Base-by-base conservation (phyloP, 2,888 invertebrate genomes). In the Taenaris catops region DNA sequence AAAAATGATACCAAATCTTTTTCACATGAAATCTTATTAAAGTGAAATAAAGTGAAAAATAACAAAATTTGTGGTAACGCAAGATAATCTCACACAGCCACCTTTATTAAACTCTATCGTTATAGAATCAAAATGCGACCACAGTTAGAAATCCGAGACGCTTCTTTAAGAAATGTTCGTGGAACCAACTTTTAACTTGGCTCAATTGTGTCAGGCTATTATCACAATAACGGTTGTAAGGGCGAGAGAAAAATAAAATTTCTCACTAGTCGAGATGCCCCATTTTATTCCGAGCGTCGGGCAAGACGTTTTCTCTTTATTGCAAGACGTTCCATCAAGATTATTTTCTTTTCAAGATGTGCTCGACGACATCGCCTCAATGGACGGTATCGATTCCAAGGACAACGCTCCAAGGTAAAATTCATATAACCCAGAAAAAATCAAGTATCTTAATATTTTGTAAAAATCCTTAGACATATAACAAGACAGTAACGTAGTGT, bases 251-350 rank as follows among this genome's bases (percentile, higher is more conserved):
- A 66, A 70, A 70, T 66, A 68, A 68, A 65, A 59, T 63, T 70
- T 67, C 29, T 34, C 26, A 59, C 61, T 63, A 60, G 51, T 60
- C 58, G 51, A 55, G 43, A 56, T 58, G 63, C 61, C 49, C 59
- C 59, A 56, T 63, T 68, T 70, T 66, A 65, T 68, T 63, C 58
- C 55, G 58, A 56, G 53, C 53, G 58, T 41, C 58, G 58, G 55
- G 57, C 42, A 45, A 56, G 60, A 63, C 65, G 55, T 65, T 64
- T 55, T 51, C 59, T 55, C 63, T 76, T 72, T 75, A 74, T 66
- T 63, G 69, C 62, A 47, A 55, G 67, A 69, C 68, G 63, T 80
- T 75, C 67, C 70, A 78, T 76, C 72, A 71, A 78, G 76, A 76
- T 78, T 74, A 73, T 74, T 73, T 70, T 67, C 68, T 68, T 72